phyloP scores from a whole-genome alignment of 2,797 vertebrate species.

The Vipera ursinii region DNA sequence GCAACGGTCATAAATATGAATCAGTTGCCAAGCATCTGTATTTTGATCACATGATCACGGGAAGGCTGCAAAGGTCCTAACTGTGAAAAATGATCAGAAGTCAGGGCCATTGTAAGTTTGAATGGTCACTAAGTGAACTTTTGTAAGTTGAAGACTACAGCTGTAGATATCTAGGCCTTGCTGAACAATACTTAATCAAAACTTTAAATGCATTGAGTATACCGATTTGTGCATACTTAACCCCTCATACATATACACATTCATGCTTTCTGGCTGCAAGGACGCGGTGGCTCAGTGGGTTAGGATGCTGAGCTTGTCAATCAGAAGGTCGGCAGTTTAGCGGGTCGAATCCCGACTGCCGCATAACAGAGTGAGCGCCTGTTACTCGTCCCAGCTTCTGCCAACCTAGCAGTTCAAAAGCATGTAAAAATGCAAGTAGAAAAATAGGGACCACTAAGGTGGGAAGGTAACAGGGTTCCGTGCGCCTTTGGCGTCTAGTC shows the following conservation, averaged over 20 bases:
- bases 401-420: too few species aligned
- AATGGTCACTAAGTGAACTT: background rate
- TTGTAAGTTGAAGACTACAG: background rate
- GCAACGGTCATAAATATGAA: background rate
- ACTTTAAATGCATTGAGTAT: too few species aligned
- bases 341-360: too few species aligned
- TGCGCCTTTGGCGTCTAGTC: too few species aligned
- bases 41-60: background rate
- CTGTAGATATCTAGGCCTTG: background rate
- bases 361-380: too few species aligned
- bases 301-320: too few species aligned
- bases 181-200: background rate
- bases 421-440: too few species aligned
- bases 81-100: background rate
- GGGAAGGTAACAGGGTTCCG: too few species aligned
- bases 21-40: background rate
- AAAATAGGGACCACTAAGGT: too few species aligned
- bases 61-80: background rate
- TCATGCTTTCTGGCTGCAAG: background rate
- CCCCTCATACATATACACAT: background rate
- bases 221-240: background rate
- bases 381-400: too few species aligned
- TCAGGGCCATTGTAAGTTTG: background rate
- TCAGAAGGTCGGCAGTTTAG: too few species aligned
- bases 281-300: too few species aligned